These are phyloP conservation scores for Apis cerana DNA, from an alignment of 1,140 invertebrate genomes.

Conservation along the genomic window DNA sequence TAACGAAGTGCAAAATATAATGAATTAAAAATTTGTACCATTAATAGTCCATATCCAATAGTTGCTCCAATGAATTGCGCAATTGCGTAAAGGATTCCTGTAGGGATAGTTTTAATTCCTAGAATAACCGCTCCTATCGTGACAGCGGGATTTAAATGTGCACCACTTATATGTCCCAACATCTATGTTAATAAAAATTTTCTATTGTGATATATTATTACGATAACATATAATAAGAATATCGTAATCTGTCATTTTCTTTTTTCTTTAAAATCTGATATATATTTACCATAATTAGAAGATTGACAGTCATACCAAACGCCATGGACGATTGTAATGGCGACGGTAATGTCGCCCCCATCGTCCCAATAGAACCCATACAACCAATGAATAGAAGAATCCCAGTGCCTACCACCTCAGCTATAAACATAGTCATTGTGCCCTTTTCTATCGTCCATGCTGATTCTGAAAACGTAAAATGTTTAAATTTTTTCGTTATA, in stretches of 20 bases:
- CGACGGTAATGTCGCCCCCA: constrained; percentile 70
- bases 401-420: constrained; percentile 88
- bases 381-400: constrained; percentile 89
- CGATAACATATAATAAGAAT: not conserved
- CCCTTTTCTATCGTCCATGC: constrained; percentile 69
- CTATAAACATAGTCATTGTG: constrained; percentile 74
- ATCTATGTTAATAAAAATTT: constrained; percentile 78
- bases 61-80: constrained; percentile 88
- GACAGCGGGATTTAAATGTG: constrained; percentile 90
- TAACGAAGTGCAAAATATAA: not conserved
- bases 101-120: constrained; percentile 84
- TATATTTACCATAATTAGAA: constrained; percentile 83
- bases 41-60: constrained; percentile 85
- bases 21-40: constrained; percentile 70
- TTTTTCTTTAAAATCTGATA: not conserved
- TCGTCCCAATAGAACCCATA: constrained; percentile 83
- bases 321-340: constrained; percentile 84
- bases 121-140: constrained; percentile 86
- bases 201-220: not conserved
- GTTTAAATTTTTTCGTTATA: no score
- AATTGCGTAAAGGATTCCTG: constrained; percentile 86
- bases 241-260: no score
- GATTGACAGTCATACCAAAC: constrained; percentile 87
- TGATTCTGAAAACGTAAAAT: not conserved
- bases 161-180: constrained; percentile 87